Base-by-base conservation (phyloP, 2,113 vertebrate genomes). In the Thermophis baileyi region DNA sequence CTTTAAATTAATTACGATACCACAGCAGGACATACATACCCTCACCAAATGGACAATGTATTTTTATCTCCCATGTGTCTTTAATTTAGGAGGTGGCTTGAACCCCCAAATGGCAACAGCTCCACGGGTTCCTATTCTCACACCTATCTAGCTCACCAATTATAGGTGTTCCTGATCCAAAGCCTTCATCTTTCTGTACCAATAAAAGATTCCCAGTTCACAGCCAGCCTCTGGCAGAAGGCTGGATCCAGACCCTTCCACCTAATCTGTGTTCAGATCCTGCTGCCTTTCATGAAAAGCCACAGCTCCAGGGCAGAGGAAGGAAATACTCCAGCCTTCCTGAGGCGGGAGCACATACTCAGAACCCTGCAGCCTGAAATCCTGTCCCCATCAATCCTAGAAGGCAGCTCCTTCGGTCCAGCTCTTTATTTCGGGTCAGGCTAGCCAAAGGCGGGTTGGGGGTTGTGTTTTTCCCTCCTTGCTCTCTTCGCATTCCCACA, bases 341-440 rank as follows among this genome's bases (percentile, higher is more conserved):
- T 35, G 27, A 89, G 90, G 53, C 2, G 20, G 30, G 44, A 55
- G 50, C 44, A 1, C 89, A 9, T 81, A 81, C 46, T 0, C 22
- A 0, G 92, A 95, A 92, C 93, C 94, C 94, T 91, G 95, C 93
- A 94, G 95, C 92, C 24, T 53, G 16, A 94, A 92, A 74, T 88
- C 69, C 92, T 88, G 89, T 89, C 96, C 93, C 93, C 95, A 92
- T 8, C 63, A 57, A 47, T 54, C 86, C 0, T 88, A 87, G 44
- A 87, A 69, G 53, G 85, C 93, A 24, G 90, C 85, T 90, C 85
- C 91, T 92, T 11, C 18, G 0, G 20, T 2, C 8, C 85, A 14
- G 25, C 51, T 54, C 49, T 27, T 50, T 74, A 1, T 1, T 27
- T 69, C 87, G 6, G 50, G 25, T 25, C 85, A 74, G 12, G 91